phyloP scores from a whole-genome alignment of 2,113 vertebrate genomes.

The Cacatua alba region DNA sequence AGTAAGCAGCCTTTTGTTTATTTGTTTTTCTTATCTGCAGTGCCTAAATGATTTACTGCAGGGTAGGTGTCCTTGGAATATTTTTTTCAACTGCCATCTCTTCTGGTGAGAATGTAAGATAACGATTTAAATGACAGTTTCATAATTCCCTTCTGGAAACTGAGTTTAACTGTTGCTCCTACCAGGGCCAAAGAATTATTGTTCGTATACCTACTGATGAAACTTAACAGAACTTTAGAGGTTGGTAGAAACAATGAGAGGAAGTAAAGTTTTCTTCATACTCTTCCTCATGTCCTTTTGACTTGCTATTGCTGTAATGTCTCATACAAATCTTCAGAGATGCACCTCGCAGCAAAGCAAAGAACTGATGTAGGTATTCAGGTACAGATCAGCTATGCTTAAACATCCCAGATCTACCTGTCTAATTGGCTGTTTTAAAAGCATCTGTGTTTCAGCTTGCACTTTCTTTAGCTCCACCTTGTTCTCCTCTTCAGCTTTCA shows the following conservation, averaged over 20 bases:
- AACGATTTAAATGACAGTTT: background rate
- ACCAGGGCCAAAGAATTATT: background rate
- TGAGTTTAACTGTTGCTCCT: background rate
- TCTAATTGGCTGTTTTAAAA: background rate
- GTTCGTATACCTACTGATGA: background rate
- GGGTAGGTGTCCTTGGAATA: background rate
- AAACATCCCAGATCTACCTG: background rate
- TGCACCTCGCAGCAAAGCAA: background rate
- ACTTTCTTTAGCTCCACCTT: background rate
- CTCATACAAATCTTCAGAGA: background rate
- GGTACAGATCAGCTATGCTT: background rate
- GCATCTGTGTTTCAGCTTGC: background rate
- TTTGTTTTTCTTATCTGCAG: conserved; percentile 5
- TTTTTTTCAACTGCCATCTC: conserved; percentile 6
- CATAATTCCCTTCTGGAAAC: background rate
- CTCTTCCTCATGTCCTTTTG: background rate
- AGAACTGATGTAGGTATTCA: background rate
- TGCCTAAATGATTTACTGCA: background rate
- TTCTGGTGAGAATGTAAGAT: background rate
- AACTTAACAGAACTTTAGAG: background rate
- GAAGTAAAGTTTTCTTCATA: background rate
- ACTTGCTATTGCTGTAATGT: background rate
- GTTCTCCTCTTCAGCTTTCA: background rate
- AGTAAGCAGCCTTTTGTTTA: background rate
- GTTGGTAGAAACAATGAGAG: background rate